phyloP scores from a whole-genome alignment of 2,888 invertebrate species.

The Lasius platythorax region DNA sequence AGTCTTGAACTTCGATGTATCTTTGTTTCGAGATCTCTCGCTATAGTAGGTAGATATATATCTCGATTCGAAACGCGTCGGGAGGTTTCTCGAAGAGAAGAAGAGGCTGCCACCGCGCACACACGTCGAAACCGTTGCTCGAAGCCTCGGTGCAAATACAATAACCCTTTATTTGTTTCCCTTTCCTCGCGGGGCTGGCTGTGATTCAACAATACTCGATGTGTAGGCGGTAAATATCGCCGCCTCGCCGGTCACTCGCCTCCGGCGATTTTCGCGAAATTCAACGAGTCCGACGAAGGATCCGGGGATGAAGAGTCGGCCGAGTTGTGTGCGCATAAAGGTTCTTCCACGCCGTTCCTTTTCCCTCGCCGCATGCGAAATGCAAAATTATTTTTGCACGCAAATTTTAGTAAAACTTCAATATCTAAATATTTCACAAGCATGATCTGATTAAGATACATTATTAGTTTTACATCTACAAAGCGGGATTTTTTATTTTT shows the following conservation, averaged over 20 bases:
- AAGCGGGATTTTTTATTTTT: neutral
- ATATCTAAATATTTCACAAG: neutral
- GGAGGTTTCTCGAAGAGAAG: conserved; percentile 49
- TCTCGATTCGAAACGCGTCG: conserved; percentile 42
- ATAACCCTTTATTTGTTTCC: conserved; percentile 86
- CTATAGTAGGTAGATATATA: conserved; percentile 51
- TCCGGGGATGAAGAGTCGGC: conserved; percentile 60
- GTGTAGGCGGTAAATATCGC: conserved; percentile 81
- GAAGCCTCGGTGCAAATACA: conserved; percentile 84
- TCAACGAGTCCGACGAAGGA: conserved; percentile 68
- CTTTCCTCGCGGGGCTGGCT: conserved; percentile 75
- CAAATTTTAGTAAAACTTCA: neutral
- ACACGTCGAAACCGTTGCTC: conserved; percentile 70
- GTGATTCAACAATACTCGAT: conserved; percentile 85
- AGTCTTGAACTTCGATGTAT: conserved; percentile 28
- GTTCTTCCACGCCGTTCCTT: conserved; percentile 14
- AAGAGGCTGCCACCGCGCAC: conserved; percentile 61
- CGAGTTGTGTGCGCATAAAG: conserved; percentile 47
- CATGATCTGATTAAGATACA: neutral
- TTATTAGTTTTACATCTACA: neutral
- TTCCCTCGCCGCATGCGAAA: too few relatives aligned
- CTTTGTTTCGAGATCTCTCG: conserved; percentile 32
- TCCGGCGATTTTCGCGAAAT: conserved; percentile 79
- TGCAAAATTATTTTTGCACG: neutral
- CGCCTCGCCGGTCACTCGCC: conserved; percentile 73